Evolutionary conservation across 2,888 invertebrate species (phyloP).

Genomic region (Drosophila cognata): DNA sequence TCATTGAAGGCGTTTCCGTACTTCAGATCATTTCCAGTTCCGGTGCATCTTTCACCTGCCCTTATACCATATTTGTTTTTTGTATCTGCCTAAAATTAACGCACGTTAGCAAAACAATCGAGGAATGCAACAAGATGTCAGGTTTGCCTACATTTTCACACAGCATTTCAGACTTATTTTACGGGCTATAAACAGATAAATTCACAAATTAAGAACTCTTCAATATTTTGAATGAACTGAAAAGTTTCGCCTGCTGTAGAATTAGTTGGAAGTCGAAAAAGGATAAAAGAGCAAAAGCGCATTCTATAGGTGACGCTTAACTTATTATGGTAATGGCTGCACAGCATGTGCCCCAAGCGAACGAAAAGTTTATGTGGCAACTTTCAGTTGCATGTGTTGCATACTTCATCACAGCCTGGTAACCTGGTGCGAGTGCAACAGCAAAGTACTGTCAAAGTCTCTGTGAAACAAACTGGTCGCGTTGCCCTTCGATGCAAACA

Average conservation of each 20-base stretch:
- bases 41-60: neutral
- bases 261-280: conserved; percentile 6
- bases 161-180: neutral
- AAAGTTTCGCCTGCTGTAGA: neutral
- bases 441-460: conserved; percentile 13
- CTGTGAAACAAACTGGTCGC: conserved; percentile 3
- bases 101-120: neutral
- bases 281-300: conserved; percentile 44
- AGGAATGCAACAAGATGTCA: neutral
- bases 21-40: neutral
- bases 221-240: neutral
- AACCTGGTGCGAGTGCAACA: neutral
- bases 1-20: neutral
- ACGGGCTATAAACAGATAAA: neutral
- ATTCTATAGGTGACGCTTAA: conserved; percentile 19
- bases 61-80: neutral
- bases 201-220: conserved; percentile 1
- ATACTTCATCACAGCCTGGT: conserved; percentile 37
- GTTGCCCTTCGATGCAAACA: neutral
- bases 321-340: conserved; percentile 48
- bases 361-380: conserved; percentile 55
- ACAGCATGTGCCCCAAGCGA: conserved; percentile 7
- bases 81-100: too few relatives aligned
- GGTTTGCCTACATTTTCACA: neutral
- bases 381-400: conserved; percentile 72